Evolutionary conservation across 2,797 vertebrate genomes (phyloP).

Genomic region (Masticophis lateralis): DNA sequence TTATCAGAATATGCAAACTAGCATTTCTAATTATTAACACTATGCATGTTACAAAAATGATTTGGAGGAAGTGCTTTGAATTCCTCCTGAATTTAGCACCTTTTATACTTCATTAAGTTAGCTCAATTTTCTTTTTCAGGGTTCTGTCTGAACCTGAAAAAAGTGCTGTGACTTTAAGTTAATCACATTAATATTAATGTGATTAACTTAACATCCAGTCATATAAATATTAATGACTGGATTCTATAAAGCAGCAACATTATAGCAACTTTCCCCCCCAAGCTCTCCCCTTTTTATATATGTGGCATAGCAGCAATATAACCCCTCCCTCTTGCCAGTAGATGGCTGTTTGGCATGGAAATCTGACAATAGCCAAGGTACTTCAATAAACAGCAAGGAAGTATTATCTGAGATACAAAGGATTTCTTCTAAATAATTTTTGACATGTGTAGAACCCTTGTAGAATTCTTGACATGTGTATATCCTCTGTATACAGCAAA

Average conservation of each 20-base stretch:
- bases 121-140: not conserved
- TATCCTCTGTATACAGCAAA: conserved; percentile 23
- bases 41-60: not conserved
- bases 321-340: not conserved
- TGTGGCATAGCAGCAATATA: not conserved
- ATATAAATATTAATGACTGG: not conserved
- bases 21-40: not conserved
- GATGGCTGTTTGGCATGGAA: not conserved
- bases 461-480: not conserved
- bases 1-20: conserved; percentile 37
- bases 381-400: not conserved
- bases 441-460: not conserved
- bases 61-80: not conserved
- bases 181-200: not conserved
- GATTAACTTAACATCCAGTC: not conserved
- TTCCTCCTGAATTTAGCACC: not conserved
- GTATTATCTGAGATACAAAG: not conserved
- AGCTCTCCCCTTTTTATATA: not conserved
- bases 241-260: not conserved
- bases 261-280: not conserved
- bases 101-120: not conserved
- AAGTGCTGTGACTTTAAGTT: not conserved
- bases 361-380: not conserved
- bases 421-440: not conserved
- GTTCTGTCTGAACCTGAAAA: not conserved